Conservation (phyloP, 2,113 vertebrate species). For the Puma concolor region DNA sequence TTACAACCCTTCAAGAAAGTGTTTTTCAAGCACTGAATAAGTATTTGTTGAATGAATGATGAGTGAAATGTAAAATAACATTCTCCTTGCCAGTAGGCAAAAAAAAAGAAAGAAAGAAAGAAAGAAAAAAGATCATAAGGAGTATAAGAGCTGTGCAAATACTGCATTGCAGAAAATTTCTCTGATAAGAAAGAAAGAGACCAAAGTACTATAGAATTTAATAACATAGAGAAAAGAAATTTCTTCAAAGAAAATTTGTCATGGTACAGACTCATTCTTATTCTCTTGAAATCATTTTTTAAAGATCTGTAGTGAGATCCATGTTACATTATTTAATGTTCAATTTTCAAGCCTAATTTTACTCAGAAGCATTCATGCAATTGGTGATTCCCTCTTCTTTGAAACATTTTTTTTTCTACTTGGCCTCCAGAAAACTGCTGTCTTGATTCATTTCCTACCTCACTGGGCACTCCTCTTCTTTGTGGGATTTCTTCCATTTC, state of each 20-base stretch:
- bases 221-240: neutral
- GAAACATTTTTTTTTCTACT: neutral
- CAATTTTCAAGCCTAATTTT: neutral
- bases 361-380: neutral
- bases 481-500: neutral
- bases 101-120: neutral
- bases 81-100: neutral
- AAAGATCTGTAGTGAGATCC: neutral
- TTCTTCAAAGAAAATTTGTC: neutral
- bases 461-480: neutral
- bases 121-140: neutral
- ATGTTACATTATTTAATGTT: neutral
- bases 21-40: neutral
- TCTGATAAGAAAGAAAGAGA: neutral
- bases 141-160: neutral
- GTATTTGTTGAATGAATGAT: neutral
- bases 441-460: neutral
- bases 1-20: neutral
- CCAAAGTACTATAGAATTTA: neutral
- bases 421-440: neutral
- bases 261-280: neutral
- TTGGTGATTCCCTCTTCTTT: neutral
- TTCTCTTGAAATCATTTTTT: neutral
- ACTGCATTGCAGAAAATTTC: neutral
- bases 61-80: neutral